Conservation (phyloP, 2,113 vertebrate species). For the Odontophorus gujanensis region DNA sequence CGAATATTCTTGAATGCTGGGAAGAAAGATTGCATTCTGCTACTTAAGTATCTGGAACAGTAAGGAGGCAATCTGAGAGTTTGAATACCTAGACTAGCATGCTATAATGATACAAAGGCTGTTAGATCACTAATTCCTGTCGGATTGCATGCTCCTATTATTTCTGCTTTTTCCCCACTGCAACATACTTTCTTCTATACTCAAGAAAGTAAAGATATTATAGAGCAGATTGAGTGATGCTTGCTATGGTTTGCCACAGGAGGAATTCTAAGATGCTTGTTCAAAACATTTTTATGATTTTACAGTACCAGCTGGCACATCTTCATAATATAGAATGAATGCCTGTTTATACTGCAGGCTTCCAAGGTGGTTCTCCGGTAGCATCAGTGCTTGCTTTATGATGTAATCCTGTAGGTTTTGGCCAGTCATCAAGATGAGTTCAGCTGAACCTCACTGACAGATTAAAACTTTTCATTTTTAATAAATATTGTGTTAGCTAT, state of each 20-base stretch:
- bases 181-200: neutral
- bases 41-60: neutral
- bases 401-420: neutral
- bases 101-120: neutral
- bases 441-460: neutral
- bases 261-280: neutral
- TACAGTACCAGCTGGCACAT: neutral
- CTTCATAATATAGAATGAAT: neutral
- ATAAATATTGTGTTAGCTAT: neutral
- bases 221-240: neutral
- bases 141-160: fast-evolving
- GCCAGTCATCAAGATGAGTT: neutral
- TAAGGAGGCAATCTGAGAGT: neutral
- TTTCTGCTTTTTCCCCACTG: neutral
- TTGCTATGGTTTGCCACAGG: neutral
- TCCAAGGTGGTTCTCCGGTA: neutral
- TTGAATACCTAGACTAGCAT: neutral
- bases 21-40: neutral
- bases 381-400: fast-evolving
- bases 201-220: neutral
- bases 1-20: neutral
- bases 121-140: neutral
- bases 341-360: neutral
- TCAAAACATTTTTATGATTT: neutral
- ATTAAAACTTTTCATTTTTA: neutral